Conservation (phyloP, 53 echinoderm and acorn worm species). For the Arbacia lixula region DNA sequence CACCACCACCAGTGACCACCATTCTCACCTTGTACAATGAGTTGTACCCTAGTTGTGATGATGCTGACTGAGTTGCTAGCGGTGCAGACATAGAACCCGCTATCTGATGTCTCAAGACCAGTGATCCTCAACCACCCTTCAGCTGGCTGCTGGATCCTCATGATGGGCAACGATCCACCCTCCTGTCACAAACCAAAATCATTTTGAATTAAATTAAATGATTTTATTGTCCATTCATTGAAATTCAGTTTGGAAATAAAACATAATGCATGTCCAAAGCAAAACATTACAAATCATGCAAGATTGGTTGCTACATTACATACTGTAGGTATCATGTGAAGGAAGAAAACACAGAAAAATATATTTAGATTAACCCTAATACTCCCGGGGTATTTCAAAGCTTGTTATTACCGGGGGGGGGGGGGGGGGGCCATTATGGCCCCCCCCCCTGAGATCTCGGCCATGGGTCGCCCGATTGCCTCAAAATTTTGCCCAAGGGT, state of each 20-base stretch:
- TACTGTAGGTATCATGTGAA: too few relatives aligned
- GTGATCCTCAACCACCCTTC: slow-evolving; percentile 84
- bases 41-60: slow-evolving; percentile 73
- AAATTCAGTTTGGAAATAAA: neutral
- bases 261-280: neutral
- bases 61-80: slow-evolving; percentile 72
- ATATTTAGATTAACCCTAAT: too few relatives aligned
- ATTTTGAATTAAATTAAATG: neutral
- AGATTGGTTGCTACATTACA: too few relatives aligned
- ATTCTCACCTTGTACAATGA: slow-evolving; percentile 78
- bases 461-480: too few relatives aligned
- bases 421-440: too few relatives aligned
- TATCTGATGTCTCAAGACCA: slow-evolving; percentile 59
- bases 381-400: too few relatives aligned
- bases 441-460: too few relatives aligned
- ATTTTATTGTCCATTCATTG: neutral
- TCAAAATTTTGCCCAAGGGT: too few relatives aligned
- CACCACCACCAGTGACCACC: neutral
- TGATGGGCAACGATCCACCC: slow-evolving; percentile 1
- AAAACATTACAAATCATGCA: too few relatives aligned
- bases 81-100: slow-evolving; percentile 77
- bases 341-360: too few relatives aligned
- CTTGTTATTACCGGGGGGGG: too few relatives aligned
- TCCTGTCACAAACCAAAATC: slow-evolving; percentile 5
- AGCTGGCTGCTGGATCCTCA: slow-evolving; percentile 73